A percentile compares a stretch with the other conserved stretches of the same genome.
Conservation (phyloP, 2,797 vertebrate genomes). For the Leptodactylus fallax region DNA sequence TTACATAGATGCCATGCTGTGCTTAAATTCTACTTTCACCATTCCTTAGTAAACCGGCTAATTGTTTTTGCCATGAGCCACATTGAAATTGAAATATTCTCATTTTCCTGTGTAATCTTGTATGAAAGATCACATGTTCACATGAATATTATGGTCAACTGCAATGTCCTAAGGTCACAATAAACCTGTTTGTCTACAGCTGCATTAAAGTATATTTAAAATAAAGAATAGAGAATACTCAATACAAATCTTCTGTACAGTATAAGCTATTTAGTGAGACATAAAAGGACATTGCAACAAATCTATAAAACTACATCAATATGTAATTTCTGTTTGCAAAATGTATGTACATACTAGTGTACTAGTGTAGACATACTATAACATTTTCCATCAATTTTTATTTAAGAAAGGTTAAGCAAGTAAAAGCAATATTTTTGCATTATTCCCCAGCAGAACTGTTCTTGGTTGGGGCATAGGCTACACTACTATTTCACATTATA, state of each 20-base stretch:
- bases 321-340: no score
- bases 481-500: no score
- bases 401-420: no score
- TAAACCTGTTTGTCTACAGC: neutral
- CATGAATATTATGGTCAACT: constrained; percentile 16
- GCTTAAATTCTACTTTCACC: constrained; percentile 64
- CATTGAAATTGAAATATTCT: constrained; percentile 60
- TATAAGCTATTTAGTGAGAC: no score
- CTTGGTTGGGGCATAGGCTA: no score
- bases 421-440: no score
- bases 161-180: constrained; percentile 13
- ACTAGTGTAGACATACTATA: no score
- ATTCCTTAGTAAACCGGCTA: constrained; percentile 65
- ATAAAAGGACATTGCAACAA: no score
- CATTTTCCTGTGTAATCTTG: constrained; percentile 40
- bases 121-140: constrained; percentile 31
- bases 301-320: no score
- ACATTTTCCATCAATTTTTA: no score
- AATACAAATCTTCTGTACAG: neutral
- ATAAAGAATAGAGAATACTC: neutral
- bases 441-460: no score
- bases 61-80: constrained; percentile 66
- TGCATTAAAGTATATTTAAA: neutral
- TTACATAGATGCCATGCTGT: constrained; percentile 64
- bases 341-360: no score